Evolutionary conservation across 1,140 invertebrate genomes (phyloP), one percentile per base, ranked within the genome.

Genomic region (Pachypsylla venusta): DNA sequence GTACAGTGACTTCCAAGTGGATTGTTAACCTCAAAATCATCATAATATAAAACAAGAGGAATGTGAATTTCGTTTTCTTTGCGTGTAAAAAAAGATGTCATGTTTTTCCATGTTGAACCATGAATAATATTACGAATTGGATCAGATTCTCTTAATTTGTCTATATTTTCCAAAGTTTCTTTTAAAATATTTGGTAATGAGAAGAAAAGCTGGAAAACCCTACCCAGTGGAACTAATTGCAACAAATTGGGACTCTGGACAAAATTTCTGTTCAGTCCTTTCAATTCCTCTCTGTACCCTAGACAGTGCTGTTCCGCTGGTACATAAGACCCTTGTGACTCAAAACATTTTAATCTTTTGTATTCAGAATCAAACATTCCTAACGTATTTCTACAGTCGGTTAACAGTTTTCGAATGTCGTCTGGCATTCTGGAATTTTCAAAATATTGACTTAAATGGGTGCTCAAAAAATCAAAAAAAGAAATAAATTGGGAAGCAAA

Each of bases 1-100:
- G n/a, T 4, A 48, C n/a, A 19, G 22, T 48, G 42, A 48, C n/a
- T 19, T 48, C 42, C 42, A 3, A 48, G n/a, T 25, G 67, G 64
- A 63, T 71, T 71, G 54, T 68, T 67, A 19, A 67, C 62, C 62
- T 70, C 68, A 42, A 67, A 64, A 56, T 70, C 69, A 57, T 70
- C 67, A 57, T 57, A 68, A 58, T 65, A 69, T 25, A 66, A 60
- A 40, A 61, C 64, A 13, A 69, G 57, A 30, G 70, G 67, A 39
- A 71, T 19, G n/a, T 48, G 16, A 4, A 48, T 7, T 19, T 19
- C 5, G 22, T 48, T n/a, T 7, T 48, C 42, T 10, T n/a, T 19
- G 16, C 22, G 16, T 3, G 4, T 4, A 48, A 48, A 48, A 48
- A 19, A 3, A 4, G 7, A 19, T 48, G 16, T n/a, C 42, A 48